Base-by-base conservation (phyloP, 2,113 vertebrate genomes). In the Catharus minimus region DNA sequence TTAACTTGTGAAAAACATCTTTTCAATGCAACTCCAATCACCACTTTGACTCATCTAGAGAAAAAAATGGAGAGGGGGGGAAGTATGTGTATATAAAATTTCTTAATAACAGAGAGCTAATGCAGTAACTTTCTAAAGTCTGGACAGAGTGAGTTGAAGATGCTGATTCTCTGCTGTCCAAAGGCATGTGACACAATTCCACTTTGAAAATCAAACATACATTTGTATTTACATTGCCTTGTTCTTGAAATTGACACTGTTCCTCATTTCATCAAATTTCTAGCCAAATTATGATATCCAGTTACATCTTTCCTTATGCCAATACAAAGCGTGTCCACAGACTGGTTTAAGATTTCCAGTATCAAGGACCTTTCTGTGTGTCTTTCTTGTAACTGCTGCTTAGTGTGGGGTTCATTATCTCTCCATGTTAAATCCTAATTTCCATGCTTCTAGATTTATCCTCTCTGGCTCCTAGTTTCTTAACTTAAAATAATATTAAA, bases 31-130 rank as follows among this genome's bases (percentile, higher is more conserved):
- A 65, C 17, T 82, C 9, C 0, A 43, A 15, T 62, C 27, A 49
- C 36, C 17, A 15, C 21, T 72, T 69, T 82, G 52, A 68, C 21
- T 62, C n/a, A 74, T 24, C 12, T 50, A 39, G 32, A 82, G 41
- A 88, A 82, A 75, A 74, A 50, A 78, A 78, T 24, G 17, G 9
- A 4, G 13, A 0, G 10, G 1, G 13, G 8, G 8, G 22, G 0
- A 5, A 33, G 3, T 26, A 13, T 32, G 11, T 36, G 10, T 72
- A 10, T 32, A 21, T 41, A 57, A 43, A 44, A 65, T 58, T 53
- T 15, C 23, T 72, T 77, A 56, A 11, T 21, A 50, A 52, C 3
- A 64, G 26, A 30, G 8, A 80, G 11, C 3, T 89, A 69, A 73
- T 27, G 20, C 11, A 65, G 28, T 64, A 46, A 47, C 28, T 56